phyloP scores from a whole-genome alignment of 2,797 vertebrate genomes.

The Oceanodroma leucorhoa region DNA sequence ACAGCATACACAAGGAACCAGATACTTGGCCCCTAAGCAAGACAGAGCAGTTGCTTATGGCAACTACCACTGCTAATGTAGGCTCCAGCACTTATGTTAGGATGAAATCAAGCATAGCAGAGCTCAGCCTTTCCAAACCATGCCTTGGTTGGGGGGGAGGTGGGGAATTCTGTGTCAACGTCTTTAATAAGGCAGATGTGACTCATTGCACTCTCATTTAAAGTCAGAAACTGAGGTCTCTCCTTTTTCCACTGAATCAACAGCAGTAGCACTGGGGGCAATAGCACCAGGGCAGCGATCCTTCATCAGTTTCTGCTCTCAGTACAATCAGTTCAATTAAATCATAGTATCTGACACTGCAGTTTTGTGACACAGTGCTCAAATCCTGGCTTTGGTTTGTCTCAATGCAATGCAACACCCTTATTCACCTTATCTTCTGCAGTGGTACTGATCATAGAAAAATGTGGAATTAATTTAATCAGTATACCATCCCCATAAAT shows the following conservation, averaged over 20 bases:
- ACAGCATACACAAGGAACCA: slow-evolving; percentile 30
- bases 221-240: not conserved
- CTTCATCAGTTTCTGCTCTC: not conserved
- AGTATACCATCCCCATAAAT: not conserved
- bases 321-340: not conserved
- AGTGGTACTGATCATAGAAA: not conserved
- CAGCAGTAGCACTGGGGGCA: not conserved
- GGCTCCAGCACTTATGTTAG: not conserved
- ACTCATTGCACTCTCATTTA: not conserved
- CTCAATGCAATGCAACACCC: not conserved
- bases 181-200: slow-evolving; percentile 49
- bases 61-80: not conserved
- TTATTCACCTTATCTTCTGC: not conserved
- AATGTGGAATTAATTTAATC: not conserved
- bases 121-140: slow-evolving; percentile 34
- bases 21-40: slow-evolving; percentile 6
- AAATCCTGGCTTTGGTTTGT: not conserved
- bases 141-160: not conserved
- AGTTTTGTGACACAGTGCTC: not conserved
- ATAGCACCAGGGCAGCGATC: not conserved
- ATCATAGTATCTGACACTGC: not conserved
- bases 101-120: slow-evolving; percentile 37
- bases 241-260: not conserved
- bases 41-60: slow-evolving; percentile 9
- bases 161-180: not conserved